Conservation (phyloP, 2,113 vertebrate genomes). For the Brienomyrus brachyistius region DNA sequence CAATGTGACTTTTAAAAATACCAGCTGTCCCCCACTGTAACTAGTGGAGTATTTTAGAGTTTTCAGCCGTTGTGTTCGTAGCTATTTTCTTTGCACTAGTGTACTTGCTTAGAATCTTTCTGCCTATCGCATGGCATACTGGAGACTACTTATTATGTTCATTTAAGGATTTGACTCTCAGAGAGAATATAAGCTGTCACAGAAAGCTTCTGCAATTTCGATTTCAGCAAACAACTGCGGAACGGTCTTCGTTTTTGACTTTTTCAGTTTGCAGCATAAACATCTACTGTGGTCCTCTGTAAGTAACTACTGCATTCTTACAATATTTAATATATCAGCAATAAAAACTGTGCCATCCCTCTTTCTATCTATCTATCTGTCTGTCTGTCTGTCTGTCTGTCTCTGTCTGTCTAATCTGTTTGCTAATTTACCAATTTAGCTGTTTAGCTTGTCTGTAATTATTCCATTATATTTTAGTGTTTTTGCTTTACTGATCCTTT, state of each 20-base stretch:
- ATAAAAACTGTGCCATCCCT: background rate
- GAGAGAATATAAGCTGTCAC: background rate
- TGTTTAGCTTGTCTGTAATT: background rate
- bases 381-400: background rate
- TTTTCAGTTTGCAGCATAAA: background rate
- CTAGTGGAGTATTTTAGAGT: background rate
- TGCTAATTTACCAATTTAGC: background rate
- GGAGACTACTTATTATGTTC: background rate
- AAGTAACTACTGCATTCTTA: background rate
- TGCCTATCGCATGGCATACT: background rate
- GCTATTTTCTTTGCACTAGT: background rate
- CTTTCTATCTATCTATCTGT: background rate
- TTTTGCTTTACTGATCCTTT: background rate
- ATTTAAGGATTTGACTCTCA: background rate
- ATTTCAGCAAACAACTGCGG: background rate
- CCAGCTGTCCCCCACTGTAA: background rate
- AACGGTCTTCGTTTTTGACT: too few species aligned
- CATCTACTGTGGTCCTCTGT: background rate
- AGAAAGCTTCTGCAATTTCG: background rate
- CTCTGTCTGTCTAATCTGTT: background rate
- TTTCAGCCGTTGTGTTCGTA: background rate
- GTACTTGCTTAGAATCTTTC: background rate
- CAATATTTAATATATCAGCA: background rate
- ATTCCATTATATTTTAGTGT: background rate
- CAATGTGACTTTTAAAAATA: background rate